A percentile compares a stretch with the other conserved stretches of the same genome.
Conservation (phyloP, 2,797 vertebrate species). For the Spea hammondii region DNA sequence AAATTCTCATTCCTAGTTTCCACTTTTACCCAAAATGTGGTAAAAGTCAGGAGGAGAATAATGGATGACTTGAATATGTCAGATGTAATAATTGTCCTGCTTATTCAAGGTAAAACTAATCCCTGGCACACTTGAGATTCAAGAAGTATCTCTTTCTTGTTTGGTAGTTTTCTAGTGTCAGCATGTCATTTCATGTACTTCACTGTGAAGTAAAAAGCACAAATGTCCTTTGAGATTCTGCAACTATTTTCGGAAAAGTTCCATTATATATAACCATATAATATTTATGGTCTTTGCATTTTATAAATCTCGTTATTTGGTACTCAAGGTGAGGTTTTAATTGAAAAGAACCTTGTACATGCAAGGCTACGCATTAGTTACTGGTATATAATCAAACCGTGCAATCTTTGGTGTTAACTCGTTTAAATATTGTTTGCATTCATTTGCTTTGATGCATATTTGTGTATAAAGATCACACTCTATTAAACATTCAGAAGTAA, state of each 20-base stretch:
- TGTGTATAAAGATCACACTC: too few species aligned
- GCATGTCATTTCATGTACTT: conserved; percentile 9
- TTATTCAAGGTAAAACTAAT: conserved; percentile 35
- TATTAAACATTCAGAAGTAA: too few species aligned
- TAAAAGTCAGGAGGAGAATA: conserved; percentile 34
- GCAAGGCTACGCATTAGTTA: background rate
- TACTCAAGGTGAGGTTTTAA: background rate
- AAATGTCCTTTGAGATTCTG: background rate
- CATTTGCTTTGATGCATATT: too few species aligned
- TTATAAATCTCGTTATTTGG: background rate
- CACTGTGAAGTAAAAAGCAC: conserved; percentile 2
- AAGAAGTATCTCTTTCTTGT: conserved; percentile 7
- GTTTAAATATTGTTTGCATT: background rate
- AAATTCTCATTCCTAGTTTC: background rate
- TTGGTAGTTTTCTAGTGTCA: conserved; percentile 7
- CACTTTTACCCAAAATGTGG: conserved; percentile 17
- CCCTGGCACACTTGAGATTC: conserved; percentile 10
- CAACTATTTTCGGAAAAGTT: background rate
- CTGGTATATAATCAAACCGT: background rate
- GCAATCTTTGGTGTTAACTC: background rate
- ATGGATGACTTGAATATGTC: conserved; percentile 40
- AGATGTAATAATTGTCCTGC: conserved; percentile 37
- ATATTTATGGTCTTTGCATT: conserved; percentile 2
- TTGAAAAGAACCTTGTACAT: background rate
- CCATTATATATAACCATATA: background rate